Percentiles rank a stretch among this genome's conserved stretches.
Conservation (phyloP, 2,888 invertebrate genomes). For the Cerastoderma edule region DNA sequence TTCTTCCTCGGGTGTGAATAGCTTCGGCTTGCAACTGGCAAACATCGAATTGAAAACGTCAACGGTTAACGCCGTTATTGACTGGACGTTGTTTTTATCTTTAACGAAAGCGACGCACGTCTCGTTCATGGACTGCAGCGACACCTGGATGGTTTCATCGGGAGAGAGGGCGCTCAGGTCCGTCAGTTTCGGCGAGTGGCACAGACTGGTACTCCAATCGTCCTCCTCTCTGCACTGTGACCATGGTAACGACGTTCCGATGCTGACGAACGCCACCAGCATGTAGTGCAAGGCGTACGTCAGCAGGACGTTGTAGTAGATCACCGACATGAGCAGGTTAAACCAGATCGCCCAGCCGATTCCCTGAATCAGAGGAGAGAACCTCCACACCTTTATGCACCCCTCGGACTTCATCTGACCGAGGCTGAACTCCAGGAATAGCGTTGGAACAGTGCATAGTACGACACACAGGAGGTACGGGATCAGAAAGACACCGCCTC, state of each 20-base stretch:
- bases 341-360: slow-evolving; percentile 43
- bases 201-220: slow-evolving; percentile 31
- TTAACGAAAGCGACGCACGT: neutral
- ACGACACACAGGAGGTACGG: slow-evolving; percentile 35
- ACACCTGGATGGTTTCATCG: neutral
- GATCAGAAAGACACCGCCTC: slow-evolving; percentile 39
- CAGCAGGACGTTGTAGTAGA: slow-evolving; percentile 44
- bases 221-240: slow-evolving; percentile 14
- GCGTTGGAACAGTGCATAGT: slow-evolving; percentile 26
- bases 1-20: slow-evolving; percentile 30
- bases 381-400: slow-evolving; percentile 32
- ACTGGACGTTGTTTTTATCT: neutral
- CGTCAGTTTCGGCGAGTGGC: slow-evolving; percentile 9
- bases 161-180: slow-evolving; percentile 9
- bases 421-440: slow-evolving; percentile 39
- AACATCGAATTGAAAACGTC: neutral
- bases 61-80: too few species aligned
- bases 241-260: slow-evolving; percentile 43
- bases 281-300: slow-evolving; percentile 41
- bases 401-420: slow-evolving; percentile 45
- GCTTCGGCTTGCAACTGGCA: slow-evolving; percentile 3
- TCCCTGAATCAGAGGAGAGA: slow-evolving; percentile 38
- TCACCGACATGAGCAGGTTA: slow-evolving; percentile 30
- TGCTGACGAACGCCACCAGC: slow-evolving; percentile 38
- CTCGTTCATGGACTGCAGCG: neutral